A percentile compares a stretch with the other conserved stretches of the same genome.
phyloP scores from a whole-genome alignment of 2,797 vertebrate genomes.

The Channa striata region DNA sequence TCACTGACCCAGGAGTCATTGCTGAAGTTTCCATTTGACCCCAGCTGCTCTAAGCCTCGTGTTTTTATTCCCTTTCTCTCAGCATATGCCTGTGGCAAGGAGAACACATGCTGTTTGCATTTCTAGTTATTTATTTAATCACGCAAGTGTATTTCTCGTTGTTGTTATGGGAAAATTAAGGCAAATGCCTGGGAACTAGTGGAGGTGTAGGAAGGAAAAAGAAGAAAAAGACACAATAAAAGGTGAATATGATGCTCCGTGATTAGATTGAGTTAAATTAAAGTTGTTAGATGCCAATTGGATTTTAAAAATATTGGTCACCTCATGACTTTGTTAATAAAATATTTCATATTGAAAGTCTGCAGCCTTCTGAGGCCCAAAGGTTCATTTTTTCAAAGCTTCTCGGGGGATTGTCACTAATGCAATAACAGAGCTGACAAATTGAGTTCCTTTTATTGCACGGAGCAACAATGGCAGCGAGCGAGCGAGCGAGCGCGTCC shows the following conservation, averaged over 20 bases:
- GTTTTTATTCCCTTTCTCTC: constrained; percentile 11
- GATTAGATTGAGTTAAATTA: background rate
- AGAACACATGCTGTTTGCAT: constrained; percentile 19
- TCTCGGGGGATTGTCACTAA: constrained; percentile 56
- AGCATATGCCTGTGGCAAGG: constrained; percentile 1
- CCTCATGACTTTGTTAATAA: constrained; percentile 32
- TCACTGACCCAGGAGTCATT: constrained; percentile 40
- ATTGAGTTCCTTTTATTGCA: constrained; percentile 72
- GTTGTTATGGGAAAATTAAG: constrained; percentile 10
- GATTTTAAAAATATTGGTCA: constrained; percentile 29
- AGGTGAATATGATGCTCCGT: background rate
- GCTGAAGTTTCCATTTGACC: constrained; percentile 43
- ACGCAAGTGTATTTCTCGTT: background rate
- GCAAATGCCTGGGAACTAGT: background rate
- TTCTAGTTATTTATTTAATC: constrained; percentile 8
- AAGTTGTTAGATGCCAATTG: constrained; percentile 17
- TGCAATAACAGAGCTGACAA: constrained; percentile 70
- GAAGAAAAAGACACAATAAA: background rate
- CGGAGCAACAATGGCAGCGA: constrained; percentile 54
- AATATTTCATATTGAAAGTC: constrained; percentile 21
- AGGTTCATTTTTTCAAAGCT: constrained; percentile 32
- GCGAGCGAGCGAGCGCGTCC: constrained; percentile 59
- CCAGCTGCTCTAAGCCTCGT: constrained; percentile 17
- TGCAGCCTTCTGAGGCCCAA: constrained; percentile 18
- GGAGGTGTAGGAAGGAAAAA: background rate